phyloP scores from a whole-genome alignment of 2,797 vertebrate genomes.

The Nasua narica region DNA sequence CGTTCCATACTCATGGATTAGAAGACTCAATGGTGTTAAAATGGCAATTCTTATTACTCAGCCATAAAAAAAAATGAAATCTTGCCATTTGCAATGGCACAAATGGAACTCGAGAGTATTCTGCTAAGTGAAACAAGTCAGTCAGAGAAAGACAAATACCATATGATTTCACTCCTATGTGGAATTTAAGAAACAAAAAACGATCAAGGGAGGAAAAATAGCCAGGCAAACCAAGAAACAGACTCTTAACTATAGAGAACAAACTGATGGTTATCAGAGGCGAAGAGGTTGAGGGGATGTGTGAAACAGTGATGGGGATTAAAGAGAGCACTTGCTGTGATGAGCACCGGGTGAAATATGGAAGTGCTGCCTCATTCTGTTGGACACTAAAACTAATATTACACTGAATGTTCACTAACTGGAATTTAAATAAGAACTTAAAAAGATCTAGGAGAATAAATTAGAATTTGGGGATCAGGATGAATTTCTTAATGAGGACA shows the following conservation, averaged over 20 bases:
- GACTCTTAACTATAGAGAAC: background rate
- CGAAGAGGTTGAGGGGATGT: background rate
- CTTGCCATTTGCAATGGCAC: background rate
- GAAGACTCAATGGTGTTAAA: background rate
- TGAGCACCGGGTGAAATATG: background rate
- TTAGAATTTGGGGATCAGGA: background rate
- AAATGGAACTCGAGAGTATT: background rate
- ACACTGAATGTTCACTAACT: background rate
- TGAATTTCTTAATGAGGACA: background rate
- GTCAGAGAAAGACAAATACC: background rate
- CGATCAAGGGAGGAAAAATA: background rate
- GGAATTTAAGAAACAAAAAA: background rate
- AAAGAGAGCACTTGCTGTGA: background rate
- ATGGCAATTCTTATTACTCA: background rate
- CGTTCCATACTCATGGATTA: background rate
- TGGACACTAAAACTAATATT: background rate
- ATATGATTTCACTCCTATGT: background rate
- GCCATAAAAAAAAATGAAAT: background rate
- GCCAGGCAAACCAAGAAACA: background rate
- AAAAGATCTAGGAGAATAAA: background rate
- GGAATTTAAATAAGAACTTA: background rate
- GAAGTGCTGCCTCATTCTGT: background rate
- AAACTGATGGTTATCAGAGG: background rate
- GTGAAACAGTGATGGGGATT: background rate
- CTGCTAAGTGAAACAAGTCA: background rate